Conservation (phyloP, 2,888 invertebrate species). For the Drosophila lutescens region DNA sequence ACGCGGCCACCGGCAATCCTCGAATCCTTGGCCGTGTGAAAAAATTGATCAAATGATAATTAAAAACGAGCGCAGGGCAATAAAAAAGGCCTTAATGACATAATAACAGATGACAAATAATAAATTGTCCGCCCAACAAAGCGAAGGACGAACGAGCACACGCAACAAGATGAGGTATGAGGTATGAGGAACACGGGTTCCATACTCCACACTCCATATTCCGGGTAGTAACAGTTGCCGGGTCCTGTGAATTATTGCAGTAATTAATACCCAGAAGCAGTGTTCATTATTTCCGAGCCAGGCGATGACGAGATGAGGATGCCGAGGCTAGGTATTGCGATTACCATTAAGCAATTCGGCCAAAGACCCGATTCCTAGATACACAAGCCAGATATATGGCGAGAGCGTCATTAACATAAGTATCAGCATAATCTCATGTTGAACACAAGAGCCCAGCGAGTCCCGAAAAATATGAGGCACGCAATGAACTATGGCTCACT, state of each 20-base stretch:
- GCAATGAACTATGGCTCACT: constrained; percentile 54
- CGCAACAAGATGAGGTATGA: constrained; percentile 22
- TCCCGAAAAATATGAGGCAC: constrained; percentile 36
- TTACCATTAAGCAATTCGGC: constrained; percentile 58
- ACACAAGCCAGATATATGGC: constrained; percentile 34
- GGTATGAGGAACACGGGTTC: too few species aligned
- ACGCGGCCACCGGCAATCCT: constrained; percentile 5
- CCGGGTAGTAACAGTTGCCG: constrained; percentile 40
- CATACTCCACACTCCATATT: constrained; percentile 1
- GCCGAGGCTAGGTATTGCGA: constrained; percentile 39
- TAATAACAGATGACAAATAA: constrained; percentile 81
- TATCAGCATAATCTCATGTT: constrained; percentile 63
- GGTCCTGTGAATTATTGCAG: constrained; percentile 69
- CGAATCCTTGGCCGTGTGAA: constrained; percentile 18
- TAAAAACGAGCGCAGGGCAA: constrained; percentile 68
- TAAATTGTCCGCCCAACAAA: constrained; percentile 63
- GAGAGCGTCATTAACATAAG: constrained; percentile 61
- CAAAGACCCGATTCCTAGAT: constrained; percentile 33
- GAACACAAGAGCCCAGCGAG: constrained; percentile 29
- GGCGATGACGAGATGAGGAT: constrained; percentile 5
- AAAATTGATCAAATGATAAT: constrained; percentile 74
- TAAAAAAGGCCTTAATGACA: constrained; percentile 70
- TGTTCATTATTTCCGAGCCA: constrained; percentile 67
- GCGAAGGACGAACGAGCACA: constrained; percentile 41
- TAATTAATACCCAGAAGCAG: constrained; percentile 69